A percentile compares a stretch with the other conserved stretches of the same genome.
phyloP scores from a whole-genome alignment of 2,888 invertebrate genomes.

The Zaprionus obscuricornis region DNA sequence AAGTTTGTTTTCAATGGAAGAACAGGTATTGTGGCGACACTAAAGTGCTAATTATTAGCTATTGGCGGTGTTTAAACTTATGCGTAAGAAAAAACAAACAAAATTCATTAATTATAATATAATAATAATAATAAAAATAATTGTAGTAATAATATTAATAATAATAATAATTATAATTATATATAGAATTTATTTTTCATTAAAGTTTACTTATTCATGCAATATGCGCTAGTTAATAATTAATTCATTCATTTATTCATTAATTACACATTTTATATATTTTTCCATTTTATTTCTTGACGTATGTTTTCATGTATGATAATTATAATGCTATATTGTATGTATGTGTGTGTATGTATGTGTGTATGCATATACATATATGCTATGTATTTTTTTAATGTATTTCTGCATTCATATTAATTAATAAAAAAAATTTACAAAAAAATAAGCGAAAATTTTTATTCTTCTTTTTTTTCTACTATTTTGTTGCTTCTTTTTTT shows the following conservation, averaged over 20 bases:
- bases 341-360: conserved; percentile 26
- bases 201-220: conserved; percentile 49
- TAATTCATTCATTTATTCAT: too few species aligned
- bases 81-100: conserved; percentile 53
- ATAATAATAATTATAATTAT: too few species aligned
- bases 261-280: conserved; percentile 45
- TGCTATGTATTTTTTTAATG: too few species aligned
- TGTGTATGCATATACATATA: conserved; percentile 14
- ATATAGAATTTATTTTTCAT: too few species aligned
- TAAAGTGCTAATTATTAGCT: conserved; percentile 77
- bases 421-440: conserved; percentile 68
- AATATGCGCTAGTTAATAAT: conserved; percentile 54
- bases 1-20: conserved; percentile 73
- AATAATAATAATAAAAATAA: too few species aligned
- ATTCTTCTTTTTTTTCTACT: too few species aligned
- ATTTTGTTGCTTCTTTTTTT: too few species aligned
- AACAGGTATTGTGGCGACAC: conserved; percentile 78
- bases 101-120: conserved; percentile 47
- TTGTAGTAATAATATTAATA: too few species aligned
- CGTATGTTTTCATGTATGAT: conserved; percentile 10
- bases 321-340: conserved; percentile 39
- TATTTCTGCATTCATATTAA: too few species aligned
- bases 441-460: too few species aligned
- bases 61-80: conserved; percentile 79
- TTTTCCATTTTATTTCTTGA: conserved; percentile 1